These are phyloP conservation scores for Physella acuta DNA, from an alignment of 1,140 invertebrate species.

Conservation along the genomic window DNA sequence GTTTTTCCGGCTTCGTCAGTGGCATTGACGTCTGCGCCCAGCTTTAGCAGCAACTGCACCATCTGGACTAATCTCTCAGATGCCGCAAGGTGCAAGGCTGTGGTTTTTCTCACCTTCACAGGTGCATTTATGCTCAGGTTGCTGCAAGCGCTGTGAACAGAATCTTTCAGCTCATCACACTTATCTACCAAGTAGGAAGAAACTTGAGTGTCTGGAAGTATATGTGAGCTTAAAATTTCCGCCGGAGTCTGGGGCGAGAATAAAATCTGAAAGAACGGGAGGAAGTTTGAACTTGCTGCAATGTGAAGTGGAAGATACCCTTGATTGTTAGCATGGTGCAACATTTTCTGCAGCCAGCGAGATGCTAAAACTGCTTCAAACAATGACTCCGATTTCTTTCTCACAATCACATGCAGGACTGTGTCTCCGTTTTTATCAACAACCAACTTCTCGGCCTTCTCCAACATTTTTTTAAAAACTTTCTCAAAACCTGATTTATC, in stretches of 20 bases:
- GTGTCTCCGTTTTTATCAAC: constrained; percentile 16
- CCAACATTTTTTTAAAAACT: constrained; percentile 8
- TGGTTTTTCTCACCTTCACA: background rate
- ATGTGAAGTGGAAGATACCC: constrained; percentile 14
- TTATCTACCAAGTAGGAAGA: too few relatives aligned
- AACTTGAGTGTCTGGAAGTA: background rate
- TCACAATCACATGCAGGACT: constrained; percentile 12
- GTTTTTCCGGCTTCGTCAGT: constrained; percentile 7
- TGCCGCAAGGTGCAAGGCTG: constrained; percentile 9
- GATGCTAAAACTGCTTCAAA: constrained; percentile 6
- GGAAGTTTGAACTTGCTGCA: constrained; percentile 14
- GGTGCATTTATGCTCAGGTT: background rate
- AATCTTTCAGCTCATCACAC: background rate
- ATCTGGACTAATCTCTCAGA: background rate
- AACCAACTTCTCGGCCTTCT: constrained; percentile 10
- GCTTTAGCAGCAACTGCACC: background rate
- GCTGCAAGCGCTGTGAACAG: background rate
- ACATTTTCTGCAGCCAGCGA: constrained; percentile 5
- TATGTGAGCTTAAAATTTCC: background rate
- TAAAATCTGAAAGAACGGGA: constrained; percentile 11
- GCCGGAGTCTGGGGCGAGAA: background rate
- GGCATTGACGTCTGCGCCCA: constrained; percentile 8
- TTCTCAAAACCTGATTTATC: constrained; percentile 17
- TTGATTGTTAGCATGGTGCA: constrained; percentile 13
- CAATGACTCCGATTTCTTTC: background rate